Evolutionary conservation across 2,888 invertebrate species (phyloP).

Genomic region (Nemotelus pantherinus): DNA sequence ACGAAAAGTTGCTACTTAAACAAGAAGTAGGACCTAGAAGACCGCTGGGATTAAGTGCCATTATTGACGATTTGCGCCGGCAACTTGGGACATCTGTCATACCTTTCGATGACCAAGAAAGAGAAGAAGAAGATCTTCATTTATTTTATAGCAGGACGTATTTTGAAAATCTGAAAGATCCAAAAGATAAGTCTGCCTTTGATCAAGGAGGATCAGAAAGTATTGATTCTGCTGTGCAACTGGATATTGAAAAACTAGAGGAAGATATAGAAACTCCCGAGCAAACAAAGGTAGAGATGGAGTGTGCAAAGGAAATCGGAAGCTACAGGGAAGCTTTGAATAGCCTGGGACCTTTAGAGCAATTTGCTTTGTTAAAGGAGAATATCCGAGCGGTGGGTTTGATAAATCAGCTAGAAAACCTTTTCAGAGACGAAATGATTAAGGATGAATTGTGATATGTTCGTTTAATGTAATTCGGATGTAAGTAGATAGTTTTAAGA

Average conservation of each 20-base stretch:
- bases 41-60: neutral
- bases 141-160: too few species aligned
- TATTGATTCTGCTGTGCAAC: neutral
- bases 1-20: neutral
- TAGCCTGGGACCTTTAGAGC: slow-evolving; percentile 41
- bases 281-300: neutral
- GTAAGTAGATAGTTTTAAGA: too few species aligned
- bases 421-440: slow-evolving; percentile 25
- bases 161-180: neutral
- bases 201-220: too few species aligned
- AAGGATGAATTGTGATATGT: neutral
- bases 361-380: slow-evolving; percentile 36
- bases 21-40: neutral
- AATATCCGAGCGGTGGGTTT: slow-evolving; percentile 41
- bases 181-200: neutral
- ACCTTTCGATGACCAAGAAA: neutral
- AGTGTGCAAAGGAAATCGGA: slow-evolving; percentile 2
- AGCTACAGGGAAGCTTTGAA: slow-evolving; percentile 41
- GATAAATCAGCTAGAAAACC: slow-evolving; percentile 33
- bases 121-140: too few species aligned
- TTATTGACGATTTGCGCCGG: neutral
- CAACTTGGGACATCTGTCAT: neutral
- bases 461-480: too few species aligned
- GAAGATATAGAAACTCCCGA: neutral
- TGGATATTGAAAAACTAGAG: neutral